Base-by-base conservation (phyloP, 2,797 vertebrate species). In the Argya squamiceps region DNA sequence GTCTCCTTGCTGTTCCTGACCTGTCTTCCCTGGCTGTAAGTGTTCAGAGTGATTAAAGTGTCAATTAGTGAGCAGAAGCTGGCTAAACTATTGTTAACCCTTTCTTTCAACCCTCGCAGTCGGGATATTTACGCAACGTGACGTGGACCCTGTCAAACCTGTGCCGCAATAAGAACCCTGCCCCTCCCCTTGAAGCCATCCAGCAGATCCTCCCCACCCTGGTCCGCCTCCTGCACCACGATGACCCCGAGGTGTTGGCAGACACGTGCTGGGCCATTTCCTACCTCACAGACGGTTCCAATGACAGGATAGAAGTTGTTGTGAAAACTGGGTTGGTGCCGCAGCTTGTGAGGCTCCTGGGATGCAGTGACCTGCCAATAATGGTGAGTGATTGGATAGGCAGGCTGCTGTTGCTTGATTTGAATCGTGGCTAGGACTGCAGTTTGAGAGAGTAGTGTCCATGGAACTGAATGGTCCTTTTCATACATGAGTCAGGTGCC, bases 101-200 rank as follows among this genome's bases (percentile, higher is more conserved):
- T 7, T 60, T 26, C 1, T 64, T 75, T 73, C 30, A 10, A 69
- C 53, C 32, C 0, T 34, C 83, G 20, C 93, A 99, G 99, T 97
- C 98, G 47, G 98, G 99, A 29, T 99, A 99, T 89, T 97, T 99
- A 71, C 98, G 99, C 58, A 99, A 99, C 24, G 95, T 99, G 55
- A 99, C 99, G 1, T 99, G 99, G 99, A 99, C 99, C 2, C 92
- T 99, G 92, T 99, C 99, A 10, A 99, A 99, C 98, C 98, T 99
- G 68, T 99, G 99, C 93, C 99, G 99, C 63, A 99, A 99, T 91
- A 99, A 99, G 98, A 99, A 99, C 95, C 99, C 99, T 2, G 99
- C 99, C 0, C 99, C 99, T 5, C 99, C 99, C 1, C 86, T 99
- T 29, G 96, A 97, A 4, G 99, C 99, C 0, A 97, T 99, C 74